These are phyloP conservation scores for Eriocheir sinensis DNA, from an alignment of 1,140 invertebrate species.

Conservation along the genomic window DNA sequence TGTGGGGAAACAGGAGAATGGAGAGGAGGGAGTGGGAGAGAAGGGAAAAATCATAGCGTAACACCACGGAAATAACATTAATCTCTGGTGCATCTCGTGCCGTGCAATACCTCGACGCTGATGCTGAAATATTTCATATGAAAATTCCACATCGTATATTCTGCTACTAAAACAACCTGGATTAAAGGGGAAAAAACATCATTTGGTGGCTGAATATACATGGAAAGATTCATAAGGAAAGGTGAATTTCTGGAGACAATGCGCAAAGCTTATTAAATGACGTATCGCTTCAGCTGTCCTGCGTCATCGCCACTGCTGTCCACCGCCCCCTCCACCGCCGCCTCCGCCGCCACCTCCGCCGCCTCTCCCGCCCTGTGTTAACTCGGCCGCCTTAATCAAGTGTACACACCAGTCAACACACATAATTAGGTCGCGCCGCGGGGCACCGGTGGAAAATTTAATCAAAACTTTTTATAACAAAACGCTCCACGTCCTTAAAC, in stretches of 20 bases:
- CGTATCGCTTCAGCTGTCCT: no score
- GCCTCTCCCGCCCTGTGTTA: background rate
- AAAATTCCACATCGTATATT: background rate
- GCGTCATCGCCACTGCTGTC: no score
- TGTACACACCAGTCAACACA: conserved; percentile 11
- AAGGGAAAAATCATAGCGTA: background rate
- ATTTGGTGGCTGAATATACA: no score
- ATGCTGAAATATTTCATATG: conserved; percentile 4
- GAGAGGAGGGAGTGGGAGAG: background rate
- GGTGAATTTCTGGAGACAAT: no score
- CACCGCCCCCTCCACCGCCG: background rate
- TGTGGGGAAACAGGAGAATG: no score
- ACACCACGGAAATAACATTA: background rate
- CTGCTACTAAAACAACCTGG: background rate
- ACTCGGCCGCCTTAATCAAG: background rate
- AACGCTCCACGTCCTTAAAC: background rate
- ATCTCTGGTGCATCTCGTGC: background rate
- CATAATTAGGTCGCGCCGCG: background rate
- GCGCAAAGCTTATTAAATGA: no score
- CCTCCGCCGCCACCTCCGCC: background rate
- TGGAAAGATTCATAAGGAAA: no score
- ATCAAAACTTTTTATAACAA: background rate
- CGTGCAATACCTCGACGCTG: background rate
- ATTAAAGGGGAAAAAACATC: background rate
- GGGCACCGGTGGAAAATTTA: background rate